phyloP scores from a whole-genome alignment of 2,888 invertebrate species.

The Orchestes rusci region DNA sequence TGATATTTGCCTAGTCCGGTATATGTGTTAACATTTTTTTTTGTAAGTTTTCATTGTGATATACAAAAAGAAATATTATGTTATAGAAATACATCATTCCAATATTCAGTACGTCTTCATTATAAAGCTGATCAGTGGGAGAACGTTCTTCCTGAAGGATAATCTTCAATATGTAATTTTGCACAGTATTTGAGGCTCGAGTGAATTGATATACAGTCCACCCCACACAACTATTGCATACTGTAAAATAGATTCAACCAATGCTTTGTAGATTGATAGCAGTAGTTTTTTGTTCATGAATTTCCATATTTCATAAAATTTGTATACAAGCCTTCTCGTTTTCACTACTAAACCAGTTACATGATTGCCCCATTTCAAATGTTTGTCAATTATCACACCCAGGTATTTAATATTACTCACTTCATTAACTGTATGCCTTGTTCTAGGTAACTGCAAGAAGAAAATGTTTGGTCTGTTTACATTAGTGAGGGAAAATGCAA shows the following conservation, averaged over 20 bases:
- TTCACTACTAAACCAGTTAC: background rate
- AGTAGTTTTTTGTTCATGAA: slow-evolving; percentile 6
- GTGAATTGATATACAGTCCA: background rate
- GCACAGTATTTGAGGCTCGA: background rate
- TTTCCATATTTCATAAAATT: slow-evolving; percentile 4
- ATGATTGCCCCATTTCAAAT: slow-evolving; percentile 7
- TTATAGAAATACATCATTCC: background rate
- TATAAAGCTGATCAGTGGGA: background rate
- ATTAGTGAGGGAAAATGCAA: slow-evolving; percentile 3
- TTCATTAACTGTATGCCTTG: slow-evolving; percentile 2
- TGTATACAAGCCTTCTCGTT: slow-evolving; percentile 1
- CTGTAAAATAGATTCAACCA: background rate
- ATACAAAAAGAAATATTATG: background rate
- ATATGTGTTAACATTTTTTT: background rate
- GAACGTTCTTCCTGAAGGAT: background rate
- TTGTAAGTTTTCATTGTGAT: background rate
- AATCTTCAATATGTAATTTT: background rate
- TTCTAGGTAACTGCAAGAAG: too few species aligned
- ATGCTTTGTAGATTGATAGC: background rate
- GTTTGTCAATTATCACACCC: slow-evolving; percentile 4
- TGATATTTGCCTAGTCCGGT: background rate
- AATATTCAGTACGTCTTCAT: background rate
- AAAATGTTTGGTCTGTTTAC: slow-evolving; percentile 2
- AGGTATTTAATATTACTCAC: slow-evolving; percentile 3
- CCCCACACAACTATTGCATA: background rate